These are phyloP conservation scores for Cydia splendana DNA, from an alignment of 1,140 invertebrate species.

Conservation along the genomic window DNA sequence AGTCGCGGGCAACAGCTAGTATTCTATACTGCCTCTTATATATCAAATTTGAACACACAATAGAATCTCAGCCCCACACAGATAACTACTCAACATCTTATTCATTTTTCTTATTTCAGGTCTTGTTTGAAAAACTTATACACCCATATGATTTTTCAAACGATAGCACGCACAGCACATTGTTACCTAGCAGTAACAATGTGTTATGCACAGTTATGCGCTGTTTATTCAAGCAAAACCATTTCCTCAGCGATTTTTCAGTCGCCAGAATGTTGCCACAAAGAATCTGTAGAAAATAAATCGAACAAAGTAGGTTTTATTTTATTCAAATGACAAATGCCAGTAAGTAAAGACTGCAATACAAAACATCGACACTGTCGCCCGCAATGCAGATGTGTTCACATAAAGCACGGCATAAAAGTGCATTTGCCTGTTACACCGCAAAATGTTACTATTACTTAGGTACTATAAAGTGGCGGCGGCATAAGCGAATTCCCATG, in stretches of 20 bases:
- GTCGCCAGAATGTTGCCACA: constrained; percentile 1
- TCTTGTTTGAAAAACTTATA: too few species aligned
- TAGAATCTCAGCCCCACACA: too few species aligned
- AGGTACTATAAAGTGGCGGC: constrained; percentile 30
- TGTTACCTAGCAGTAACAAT: neutral
- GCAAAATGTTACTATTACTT: constrained; percentile 19
- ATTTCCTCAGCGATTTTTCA: neutral
- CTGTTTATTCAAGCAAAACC: neutral
- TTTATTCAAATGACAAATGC: constrained; percentile 25
- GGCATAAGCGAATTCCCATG: constrained; percentile 47
- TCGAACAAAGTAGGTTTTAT: constrained; percentile 12
- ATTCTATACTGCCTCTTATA: too few species aligned
- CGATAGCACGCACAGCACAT: too few species aligned
- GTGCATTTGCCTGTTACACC: constrained; percentile 25
- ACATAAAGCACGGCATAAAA: constrained; percentile 28
- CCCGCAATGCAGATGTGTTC: constrained; percentile 26
- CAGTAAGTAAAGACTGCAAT: constrained; percentile 13
- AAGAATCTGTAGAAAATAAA: neutral
- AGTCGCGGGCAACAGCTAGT: too few species aligned
- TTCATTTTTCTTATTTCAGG: too few species aligned
- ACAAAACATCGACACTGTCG: constrained; percentile 15
- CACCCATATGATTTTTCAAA: too few species aligned
- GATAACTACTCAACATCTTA: too few species aligned
- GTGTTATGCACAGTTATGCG: neutral
- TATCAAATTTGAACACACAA: too few species aligned